Base-by-base conservation (phyloP, 2,888 invertebrate genomes). In the Oligia latruncula region DNA sequence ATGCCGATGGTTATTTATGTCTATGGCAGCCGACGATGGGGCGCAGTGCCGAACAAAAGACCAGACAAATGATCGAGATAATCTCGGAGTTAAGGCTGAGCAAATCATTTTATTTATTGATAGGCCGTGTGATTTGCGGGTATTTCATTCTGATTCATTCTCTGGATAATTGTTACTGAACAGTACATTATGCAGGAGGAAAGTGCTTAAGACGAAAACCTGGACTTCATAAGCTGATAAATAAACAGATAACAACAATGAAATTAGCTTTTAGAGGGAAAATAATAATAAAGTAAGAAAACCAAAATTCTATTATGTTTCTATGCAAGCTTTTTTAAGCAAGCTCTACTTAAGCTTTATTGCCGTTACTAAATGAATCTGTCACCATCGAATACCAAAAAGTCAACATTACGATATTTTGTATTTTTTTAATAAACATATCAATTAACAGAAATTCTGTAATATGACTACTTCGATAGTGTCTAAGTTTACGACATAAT, bases 1-100 rank as follows among this genome's bases (percentile, higher is more conserved):
- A 95, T 94, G 94, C 93, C 95, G 94, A 95, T 94, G 92, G 95
- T 96, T 94, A 96, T 96, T 97, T 95, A 96, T 95, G 94, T 94
- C 91, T 92, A 92, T 91, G 93, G 90, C 93, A 89, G 88, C 85
- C 93, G 91, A 90, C 92, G 92, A 93, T 92, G 91, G 91, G 91
- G 90, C 94, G 91, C 91, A 90, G 81, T 91, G 88, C 84, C 91
- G 90, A 94, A 96, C 96, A 96, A 96, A 96, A 95, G 94, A 92
- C 91, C 92, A 94, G 95, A 96, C 96, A 96, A 96, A 96, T 96
- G 95, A 94, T 92, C 91, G 89, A 93, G 96, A 95, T 96, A 95
- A 96, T 95, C 94, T 92, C 85, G 88, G 87, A 92, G 92, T 94
- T 92, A 92, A 90, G 88, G 81, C 67, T 83, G 78, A 89, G 90